phyloP scores from a whole-genome alignment of 2,113 vertebrate genomes.

The Rhodinocichla rosea region DNA sequence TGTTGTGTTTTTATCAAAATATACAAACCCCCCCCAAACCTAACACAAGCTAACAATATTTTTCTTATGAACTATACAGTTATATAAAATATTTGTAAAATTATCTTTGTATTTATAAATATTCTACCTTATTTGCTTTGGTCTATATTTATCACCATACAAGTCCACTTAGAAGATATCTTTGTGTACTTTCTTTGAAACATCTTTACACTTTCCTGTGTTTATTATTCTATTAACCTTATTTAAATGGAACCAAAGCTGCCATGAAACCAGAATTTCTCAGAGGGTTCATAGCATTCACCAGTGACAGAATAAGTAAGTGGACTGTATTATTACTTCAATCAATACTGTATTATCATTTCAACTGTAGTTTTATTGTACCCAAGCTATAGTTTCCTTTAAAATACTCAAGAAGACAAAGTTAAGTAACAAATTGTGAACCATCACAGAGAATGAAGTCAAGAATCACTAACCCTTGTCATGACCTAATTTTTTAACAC shows the following conservation, averaged over 20 bases:
- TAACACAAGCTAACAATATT: conserved; percentile 77
- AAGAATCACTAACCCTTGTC: conserved; percentile 15
- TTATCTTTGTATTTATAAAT: conserved; percentile 82
- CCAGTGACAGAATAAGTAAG: conserved; percentile 45
- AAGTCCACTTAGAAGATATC: conserved; percentile 71
- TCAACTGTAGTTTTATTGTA: conserved; percentile 53
- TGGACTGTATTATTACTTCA: conserved; percentile 61
- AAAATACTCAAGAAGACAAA: conserved; percentile 49
- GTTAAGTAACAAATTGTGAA: conserved; percentile 47
- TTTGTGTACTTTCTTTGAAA: conserved; percentile 60
- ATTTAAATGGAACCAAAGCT: conserved; percentile 67
- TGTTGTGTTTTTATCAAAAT: conserved; percentile 75
- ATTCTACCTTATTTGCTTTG: conserved; percentile 83
- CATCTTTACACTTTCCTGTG: background rate
- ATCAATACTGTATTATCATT: conserved; percentile 58
- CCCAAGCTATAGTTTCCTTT: conserved; percentile 61
- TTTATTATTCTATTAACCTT: conserved; percentile 39
- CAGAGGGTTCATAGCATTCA: conserved; percentile 36
- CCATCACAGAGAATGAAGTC: conserved; percentile 16
- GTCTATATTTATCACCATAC: conserved; percentile 77
- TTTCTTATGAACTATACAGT: conserved; percentile 74
- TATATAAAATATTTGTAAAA: conserved; percentile 84
- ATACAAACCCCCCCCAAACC: conserved; percentile 77
- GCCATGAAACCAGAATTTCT: conserved; percentile 43
- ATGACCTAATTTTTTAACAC: conserved; percentile 56